Conservation (phyloP, 2,113 vertebrate genomes). For the Amia ocellicauda region DNA sequence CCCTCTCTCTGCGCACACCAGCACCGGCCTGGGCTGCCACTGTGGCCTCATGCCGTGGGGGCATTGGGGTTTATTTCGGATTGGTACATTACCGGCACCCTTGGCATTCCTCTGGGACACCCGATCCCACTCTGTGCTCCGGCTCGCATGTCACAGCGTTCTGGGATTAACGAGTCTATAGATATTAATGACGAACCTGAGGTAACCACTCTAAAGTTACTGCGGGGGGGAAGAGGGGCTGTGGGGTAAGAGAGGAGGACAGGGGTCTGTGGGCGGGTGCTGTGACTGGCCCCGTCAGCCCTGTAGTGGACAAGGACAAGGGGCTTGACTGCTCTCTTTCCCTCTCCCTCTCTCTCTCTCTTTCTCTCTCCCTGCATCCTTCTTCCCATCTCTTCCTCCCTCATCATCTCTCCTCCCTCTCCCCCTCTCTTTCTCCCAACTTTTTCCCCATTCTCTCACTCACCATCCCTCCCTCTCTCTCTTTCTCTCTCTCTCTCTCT, state of each 20-base stretch:
- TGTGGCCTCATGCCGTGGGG: no score
- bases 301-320: no score
- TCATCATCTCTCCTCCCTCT: no score
- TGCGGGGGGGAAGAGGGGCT: background rate
- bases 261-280: no score
- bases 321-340: background rate
- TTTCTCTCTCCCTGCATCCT: background rate
- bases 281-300: no score
- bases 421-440: background rate
- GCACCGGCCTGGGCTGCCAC: no score
- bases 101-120: background rate
- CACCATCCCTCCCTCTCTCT: background rate
- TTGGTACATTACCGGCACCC: constrained; percentile 28
- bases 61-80: constrained; percentile 18
- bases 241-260: background rate
- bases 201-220: constrained; percentile 31
- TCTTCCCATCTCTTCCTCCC: no score
- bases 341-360: background rate
- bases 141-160: constrained; percentile 45
- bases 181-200: constrained; percentile 39
- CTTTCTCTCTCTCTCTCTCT: background rate
- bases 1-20: no score
- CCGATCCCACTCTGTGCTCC: constrained; percentile 4
- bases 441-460: background rate
- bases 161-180: constrained; percentile 43